Percentiles rank a stretch among this genome's conserved stretches.
Evolutionary conservation across 2,797 vertebrate species (phyloP).

Genomic region (Squalus acanthias): DNA sequence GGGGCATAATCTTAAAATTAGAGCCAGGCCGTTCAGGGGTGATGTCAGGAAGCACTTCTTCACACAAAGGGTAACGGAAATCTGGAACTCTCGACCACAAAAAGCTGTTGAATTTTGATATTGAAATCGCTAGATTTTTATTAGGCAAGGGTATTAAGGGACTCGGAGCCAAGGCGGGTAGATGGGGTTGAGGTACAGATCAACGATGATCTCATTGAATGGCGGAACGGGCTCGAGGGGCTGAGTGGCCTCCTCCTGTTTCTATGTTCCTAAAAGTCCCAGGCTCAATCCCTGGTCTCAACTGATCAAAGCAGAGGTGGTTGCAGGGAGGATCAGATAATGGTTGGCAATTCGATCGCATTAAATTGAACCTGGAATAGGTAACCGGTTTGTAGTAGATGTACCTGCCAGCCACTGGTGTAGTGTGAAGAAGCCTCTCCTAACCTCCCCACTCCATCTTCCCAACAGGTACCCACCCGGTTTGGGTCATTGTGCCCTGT

Average conservation of each 20-base stretch:
- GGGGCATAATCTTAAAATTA: neutral
- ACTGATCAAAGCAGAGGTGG: neutral
- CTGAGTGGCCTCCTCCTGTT: neutral
- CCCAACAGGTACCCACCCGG: constrained; percentile 57
- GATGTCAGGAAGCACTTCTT: neutral
- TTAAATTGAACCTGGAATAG: neutral
- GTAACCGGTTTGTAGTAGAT: neutral
- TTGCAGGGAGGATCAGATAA: neutral
- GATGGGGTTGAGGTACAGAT: neutral
- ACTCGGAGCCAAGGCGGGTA: neutral
- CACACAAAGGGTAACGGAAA: neutral
- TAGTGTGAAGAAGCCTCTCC: neutral
- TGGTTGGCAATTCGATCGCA: neutral
- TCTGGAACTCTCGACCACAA: neutral
- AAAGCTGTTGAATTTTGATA: neutral
- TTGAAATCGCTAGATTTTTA: neutral
- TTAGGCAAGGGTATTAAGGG: neutral
- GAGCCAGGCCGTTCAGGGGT: neutral
- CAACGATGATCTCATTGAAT: neutral
- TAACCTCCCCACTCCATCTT: constrained; percentile 22
- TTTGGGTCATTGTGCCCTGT: constrained; percentile 70
- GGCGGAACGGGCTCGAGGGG: neutral
- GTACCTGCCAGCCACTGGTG: no score
- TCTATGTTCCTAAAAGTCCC: neutral
- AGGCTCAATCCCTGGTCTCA: neutral